These are phyloP conservation scores for Galendromus occidentalis DNA, from an alignment of 1,140 invertebrate species.

Conservation along the genomic window DNA sequence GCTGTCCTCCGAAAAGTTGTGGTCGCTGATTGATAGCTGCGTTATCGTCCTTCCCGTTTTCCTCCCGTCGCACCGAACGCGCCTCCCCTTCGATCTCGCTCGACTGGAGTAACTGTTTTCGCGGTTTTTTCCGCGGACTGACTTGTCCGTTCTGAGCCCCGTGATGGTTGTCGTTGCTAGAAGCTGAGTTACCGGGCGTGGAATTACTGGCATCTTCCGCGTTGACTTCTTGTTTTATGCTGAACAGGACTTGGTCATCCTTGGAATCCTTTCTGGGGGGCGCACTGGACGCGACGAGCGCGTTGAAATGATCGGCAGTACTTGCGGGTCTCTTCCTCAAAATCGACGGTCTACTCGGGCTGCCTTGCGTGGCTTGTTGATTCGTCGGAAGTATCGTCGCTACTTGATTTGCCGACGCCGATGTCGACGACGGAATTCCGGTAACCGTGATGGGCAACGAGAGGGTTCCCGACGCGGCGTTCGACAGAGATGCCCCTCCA, in stretches of 20 bases:
- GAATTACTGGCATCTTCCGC: background rate
- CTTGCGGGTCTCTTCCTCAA: constrained; percentile 2
- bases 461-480: too few species aligned
- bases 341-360: background rate
- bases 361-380: background rate
- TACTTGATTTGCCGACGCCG: too few species aligned
- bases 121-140: constrained; percentile 46
- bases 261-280: background rate
- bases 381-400: too few species aligned
- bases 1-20: constrained; percentile 29
- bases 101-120: constrained; percentile 46
- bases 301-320: background rate
- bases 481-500: too few species aligned
- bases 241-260: background rate
- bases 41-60: background rate
- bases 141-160: background rate
- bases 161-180: background rate
- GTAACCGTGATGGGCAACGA: too few species aligned
- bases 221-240: background rate
- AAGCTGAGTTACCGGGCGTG: background rate
- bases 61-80: background rate
- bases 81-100: background rate
- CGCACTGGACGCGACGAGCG: background rate
- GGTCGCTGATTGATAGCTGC: constrained; percentile 24
- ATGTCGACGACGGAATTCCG: too few species aligned